phyloP scores from a whole-genome alignment of 2,797 vertebrate genomes.

The Gymnodraco acuticeps region DNA sequence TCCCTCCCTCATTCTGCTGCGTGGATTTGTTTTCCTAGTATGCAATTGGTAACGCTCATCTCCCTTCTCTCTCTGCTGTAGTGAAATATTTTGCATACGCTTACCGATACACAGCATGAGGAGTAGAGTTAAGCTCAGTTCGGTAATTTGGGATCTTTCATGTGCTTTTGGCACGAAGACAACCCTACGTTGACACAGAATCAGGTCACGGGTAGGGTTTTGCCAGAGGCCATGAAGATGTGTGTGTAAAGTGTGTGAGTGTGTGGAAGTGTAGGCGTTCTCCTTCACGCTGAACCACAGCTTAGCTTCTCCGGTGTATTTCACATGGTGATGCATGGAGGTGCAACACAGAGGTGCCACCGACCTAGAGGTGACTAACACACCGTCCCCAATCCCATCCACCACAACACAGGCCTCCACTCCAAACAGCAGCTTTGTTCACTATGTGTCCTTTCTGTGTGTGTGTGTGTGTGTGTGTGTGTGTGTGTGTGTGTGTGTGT shows the following conservation, averaged over 20 bases:
- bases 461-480: slow-evolving; percentile 7
- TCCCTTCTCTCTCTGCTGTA: slow-evolving; percentile 39
- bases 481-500: background rate
- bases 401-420: slow-evolving; percentile 47
- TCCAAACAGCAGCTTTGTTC: slow-evolving; percentile 40
- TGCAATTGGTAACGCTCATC: slow-evolving; percentile 77
- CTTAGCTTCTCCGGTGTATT: slow-evolving; percentile 64
- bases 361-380: slow-evolving; percentile 73
- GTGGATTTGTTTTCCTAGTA: slow-evolving; percentile 74
- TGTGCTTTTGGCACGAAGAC: slow-evolving; percentile 60
- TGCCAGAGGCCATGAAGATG: slow-evolving; percentile 58
- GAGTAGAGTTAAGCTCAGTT: slow-evolving; percentile 63
- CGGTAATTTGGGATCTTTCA: slow-evolving; percentile 73
- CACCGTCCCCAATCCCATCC: slow-evolving; percentile 72
- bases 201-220: slow-evolving; percentile 54
- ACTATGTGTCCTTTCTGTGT: slow-evolving; percentile 4
- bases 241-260: slow-evolving; percentile 23
- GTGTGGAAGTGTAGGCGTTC: slow-evolving; percentile 58
- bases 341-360: slow-evolving; percentile 70
- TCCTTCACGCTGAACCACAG: slow-evolving; percentile 60
- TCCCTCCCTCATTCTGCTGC: slow-evolving; percentile 53
- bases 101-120: slow-evolving; percentile 48
- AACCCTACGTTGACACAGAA: slow-evolving; percentile 54
- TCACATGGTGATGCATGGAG: slow-evolving; percentile 64
- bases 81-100: slow-evolving; percentile 74